phyloP scores from a whole-genome alignment of 2,113 vertebrate species.

The Rhinoderma darwinii region DNA sequence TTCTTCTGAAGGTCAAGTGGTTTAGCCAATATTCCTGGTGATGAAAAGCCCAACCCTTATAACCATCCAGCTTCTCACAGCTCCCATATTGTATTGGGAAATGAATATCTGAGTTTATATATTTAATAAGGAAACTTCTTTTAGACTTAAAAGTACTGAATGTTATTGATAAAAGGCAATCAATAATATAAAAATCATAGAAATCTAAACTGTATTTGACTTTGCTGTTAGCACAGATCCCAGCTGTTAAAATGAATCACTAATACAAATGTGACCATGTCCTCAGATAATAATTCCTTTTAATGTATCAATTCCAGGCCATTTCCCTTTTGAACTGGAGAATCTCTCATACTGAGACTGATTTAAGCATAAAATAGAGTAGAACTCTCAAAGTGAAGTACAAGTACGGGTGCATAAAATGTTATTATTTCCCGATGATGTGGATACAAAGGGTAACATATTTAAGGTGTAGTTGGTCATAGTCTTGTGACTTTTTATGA shows the following conservation, averaged over 20 bases:
- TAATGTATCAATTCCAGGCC: neutral
- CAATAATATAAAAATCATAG: neutral
- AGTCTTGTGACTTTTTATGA: neutral
- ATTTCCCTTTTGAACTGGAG: neutral
- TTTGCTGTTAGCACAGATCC: neutral
- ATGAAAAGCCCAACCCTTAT: neutral
- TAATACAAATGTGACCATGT: neutral
- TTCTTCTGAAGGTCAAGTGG: no score
- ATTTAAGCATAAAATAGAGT: neutral
- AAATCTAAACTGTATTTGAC: neutral
- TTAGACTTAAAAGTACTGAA: neutral
- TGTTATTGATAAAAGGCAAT: neutral
- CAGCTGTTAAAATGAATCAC: conserved; percentile 1
- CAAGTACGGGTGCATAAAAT: neutral
- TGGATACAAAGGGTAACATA: neutral
- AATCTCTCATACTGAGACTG: neutral
- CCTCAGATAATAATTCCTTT: neutral
- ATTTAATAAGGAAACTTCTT: neutral
- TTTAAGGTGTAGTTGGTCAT: neutral
- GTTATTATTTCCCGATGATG: neutral
- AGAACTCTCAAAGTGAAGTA: neutral
- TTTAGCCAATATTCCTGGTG: no score
- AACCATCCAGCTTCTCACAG: neutral
- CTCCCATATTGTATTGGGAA: neutral
- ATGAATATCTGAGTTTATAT: neutral